Evolutionary conservation across 2,888 invertebrate genomes (phyloP).

Genomic region (Bruchidius siliquastri): DNA sequence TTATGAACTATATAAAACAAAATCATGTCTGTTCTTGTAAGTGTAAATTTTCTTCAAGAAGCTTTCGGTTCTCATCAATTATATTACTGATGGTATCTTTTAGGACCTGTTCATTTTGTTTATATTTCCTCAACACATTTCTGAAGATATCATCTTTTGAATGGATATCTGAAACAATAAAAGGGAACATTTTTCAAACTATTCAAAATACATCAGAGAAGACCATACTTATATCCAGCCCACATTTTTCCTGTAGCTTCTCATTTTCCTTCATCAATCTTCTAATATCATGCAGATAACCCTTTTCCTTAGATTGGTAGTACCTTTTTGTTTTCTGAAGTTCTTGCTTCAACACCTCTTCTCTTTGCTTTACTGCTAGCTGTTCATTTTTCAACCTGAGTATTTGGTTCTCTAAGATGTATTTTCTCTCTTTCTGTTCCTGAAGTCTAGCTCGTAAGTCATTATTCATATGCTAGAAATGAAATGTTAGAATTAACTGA

Average conservation of each 20-base stretch:
- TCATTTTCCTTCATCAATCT: neutral
- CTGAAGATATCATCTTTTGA: neutral
- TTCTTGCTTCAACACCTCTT: neutral
- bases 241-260: neutral
- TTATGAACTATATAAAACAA: neutral
- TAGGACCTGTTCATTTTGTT: neutral
- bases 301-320: neutral
- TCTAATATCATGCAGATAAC: neutral
- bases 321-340: neutral
- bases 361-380: neutral
- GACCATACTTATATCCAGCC: neutral
- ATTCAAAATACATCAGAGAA: neutral
- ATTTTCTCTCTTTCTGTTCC: neutral
- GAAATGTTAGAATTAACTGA: neutral
- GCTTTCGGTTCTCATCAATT: neutral
- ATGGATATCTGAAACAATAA: neutral
- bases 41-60: neutral
- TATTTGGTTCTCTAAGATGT: neutral
- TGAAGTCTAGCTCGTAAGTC: neutral
- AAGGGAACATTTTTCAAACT: neutral
- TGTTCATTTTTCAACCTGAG: neutral
- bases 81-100: neutral
- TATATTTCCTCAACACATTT: neutral
- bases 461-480: neutral
- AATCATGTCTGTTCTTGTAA: neutral